Base-by-base conservation (phyloP, 2,888 invertebrate genomes). In the Platycnemis pennipes region DNA sequence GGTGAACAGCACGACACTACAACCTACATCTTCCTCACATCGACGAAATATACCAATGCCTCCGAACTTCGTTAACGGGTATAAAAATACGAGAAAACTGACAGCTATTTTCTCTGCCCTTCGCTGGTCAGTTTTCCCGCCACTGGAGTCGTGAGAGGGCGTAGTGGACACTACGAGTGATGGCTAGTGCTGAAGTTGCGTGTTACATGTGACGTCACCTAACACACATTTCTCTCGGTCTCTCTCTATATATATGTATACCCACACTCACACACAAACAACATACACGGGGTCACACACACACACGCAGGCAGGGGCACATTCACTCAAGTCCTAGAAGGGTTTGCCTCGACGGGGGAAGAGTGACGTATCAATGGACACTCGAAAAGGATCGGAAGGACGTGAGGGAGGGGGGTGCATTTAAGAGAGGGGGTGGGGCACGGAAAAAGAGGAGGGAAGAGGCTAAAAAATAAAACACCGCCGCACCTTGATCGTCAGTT, bases 351-450 rank as follows among this genome's bases (percentile, higher is more conserved):
- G 11, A 63, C 26, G 42, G 22, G 22, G 26, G 44, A 8, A 22
- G 89, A 56, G 89, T 56, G 89, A 63, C 89, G 63, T 63, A 69
- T 91, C 91, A 91, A 91, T 69, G 91, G 69, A 42, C 91, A 63
- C 63, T 91, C n/a, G 42, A 91, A 16, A 56, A 63, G 13, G 42
- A 56, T 42, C 37, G 22, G 89, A 56, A 31, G 56, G 89, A 42
- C 37, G 69, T 56, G 53, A 63, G 56, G 42, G 56, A 42, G 46
- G 31, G 88, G 42, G 89, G 31, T n/a, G 22, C 19, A 37, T 8
- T 77, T 3, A 56, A 26, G 13, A 26, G 13, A 44, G 87, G 26
- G 87, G 3, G 45, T 7, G 45, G 26, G 26, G 45, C 22, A 45
- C 5, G n/a, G n/a, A n/a, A 87, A 19, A 22, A n/a, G 45, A 87